A percentile compares a stretch with the other conserved stretches of the same genome.
Conservation (phyloP, 2,797 vertebrate genomes). For the Salmo trutta region DNA sequence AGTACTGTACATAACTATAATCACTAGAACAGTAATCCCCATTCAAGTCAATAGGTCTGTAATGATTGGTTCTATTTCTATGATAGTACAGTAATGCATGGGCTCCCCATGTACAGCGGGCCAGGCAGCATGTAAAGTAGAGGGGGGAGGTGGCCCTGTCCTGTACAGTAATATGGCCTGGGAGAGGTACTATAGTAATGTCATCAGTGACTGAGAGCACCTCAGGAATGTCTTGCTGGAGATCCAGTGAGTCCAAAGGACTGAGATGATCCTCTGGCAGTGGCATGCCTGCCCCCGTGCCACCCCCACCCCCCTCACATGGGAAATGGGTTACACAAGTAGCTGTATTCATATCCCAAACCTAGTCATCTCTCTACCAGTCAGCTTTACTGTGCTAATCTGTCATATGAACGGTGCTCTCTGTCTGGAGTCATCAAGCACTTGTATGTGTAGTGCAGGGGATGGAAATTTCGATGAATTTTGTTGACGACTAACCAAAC, state of each 20-base stretch:
- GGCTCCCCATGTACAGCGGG: not conserved
- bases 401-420: slow-evolving; percentile 44
- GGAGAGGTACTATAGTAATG: slow-evolving; percentile 49
- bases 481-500: no score
- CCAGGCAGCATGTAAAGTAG: not conserved
- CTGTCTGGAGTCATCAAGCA: no score
- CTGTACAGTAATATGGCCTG: slow-evolving; percentile 1
- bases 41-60: not conserved
- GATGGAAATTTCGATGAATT: no score
- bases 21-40: not conserved
- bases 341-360: no score
- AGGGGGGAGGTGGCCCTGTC: not conserved
- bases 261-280: no score
- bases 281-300: no score
- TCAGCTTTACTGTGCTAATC: no score
- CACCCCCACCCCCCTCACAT: not conserved
- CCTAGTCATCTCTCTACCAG: no score
- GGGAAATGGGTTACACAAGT: not conserved
- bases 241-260: no score
- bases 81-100: not conserved
- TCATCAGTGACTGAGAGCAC: slow-evolving; percentile 56
- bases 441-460: no score
- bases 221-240: not conserved
- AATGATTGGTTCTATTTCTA: not conserved
- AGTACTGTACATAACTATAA: not conserved